Base-by-base conservation (phyloP, 2,888 invertebrate species). In the Scaptomyza reducta region DNA sequence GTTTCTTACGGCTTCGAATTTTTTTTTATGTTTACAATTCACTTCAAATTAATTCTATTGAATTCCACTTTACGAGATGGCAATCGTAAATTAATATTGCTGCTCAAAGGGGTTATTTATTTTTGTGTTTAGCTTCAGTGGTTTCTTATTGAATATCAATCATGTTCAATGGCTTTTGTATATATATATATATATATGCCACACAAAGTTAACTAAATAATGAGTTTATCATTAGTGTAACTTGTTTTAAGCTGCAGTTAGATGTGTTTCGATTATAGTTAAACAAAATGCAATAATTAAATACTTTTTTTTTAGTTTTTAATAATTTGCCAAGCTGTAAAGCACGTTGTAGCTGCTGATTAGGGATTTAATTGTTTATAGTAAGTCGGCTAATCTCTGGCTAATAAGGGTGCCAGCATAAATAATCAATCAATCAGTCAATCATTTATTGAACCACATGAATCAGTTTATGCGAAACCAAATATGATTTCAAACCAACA, bases 241-340 rank as follows among this genome's bases (percentile, higher is more conserved):
- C 3, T 22, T 22, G 1, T 22, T 22, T 22, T 3, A 22, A 22
- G 22, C 22, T 22, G 25, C 10, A 18, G 29, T 42, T 55, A 40
- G 14, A 13, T 42, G 11, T 62, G 46, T 53, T 69, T 51, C n/a
- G 29, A 40, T 63, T 42, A 22, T 6, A 55, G 6, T 49, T 2
- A 1, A 41, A 50, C 59, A 60, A 54, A 75, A 16, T 35, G 60
- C 7, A 6, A 11, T 13, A 57, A 65, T 70, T 65, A 54, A 33
- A 64, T n/a, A 10, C 40, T 10, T 54, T 56, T 61, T 40, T 50
- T 38, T 35, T 40, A 2, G 1, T 22, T 22, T 22, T 3, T 22
- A 22, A 22, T 3, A 1, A 22, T 22, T 3, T 22, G 0, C 0
- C 29, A 7, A 41, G 29, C 14, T 33, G 4, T 33, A 16, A 6